Evolutionary conservation across 2,888 invertebrate genomes (phyloP), one percentile per base, ranked within the genome.

Genomic region (Bembecia ichneumoniformis): DNA sequence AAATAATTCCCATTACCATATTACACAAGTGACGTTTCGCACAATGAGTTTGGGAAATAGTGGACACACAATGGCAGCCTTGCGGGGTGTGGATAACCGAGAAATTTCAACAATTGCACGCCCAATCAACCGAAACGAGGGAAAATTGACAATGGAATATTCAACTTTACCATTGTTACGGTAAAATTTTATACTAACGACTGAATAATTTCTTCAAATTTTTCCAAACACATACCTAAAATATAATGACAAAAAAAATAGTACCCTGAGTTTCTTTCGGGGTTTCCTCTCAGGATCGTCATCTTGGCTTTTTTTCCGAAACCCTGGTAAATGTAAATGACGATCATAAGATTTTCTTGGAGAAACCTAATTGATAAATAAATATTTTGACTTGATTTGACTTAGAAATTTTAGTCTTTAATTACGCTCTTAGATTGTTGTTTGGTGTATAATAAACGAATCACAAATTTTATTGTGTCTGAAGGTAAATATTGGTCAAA

Each of bases 81-180:
- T 47, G 55, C 49, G 51, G 64, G 77, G 76, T 64, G 76, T 58
- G 74, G 40, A 40, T 40, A 40, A 68, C 60, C 51, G 35, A 55
- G 62, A 71, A 68, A 66, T 60, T 62, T 61, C 55, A 62, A 74
- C 75, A 74, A 77, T 75, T 55, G 64, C 56, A 57, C 57, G 64
- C 52, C 59, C 66, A 70, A 66, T 77, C 66, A 68, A 65, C 68
- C 72, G 74, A 63, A 64, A 68, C 73, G 59, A 65, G 71, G 60
- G 66, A 75, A 28, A 76, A 74, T 75, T 73, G 63, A 66, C 62
- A 63, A 70, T 68, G 63, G 57, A 56, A 52, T 44, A 50, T 55
- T 53, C 55, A 54, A 53, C 51, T 45, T 16, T 45, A 51, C 58
- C 47, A 62, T 70, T 66, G 71, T 72, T 60, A 60, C 53, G 52